Evolutionary conservation across 2,888 invertebrate genomes (phyloP).

Genomic region (Rhingia campestris): DNA sequence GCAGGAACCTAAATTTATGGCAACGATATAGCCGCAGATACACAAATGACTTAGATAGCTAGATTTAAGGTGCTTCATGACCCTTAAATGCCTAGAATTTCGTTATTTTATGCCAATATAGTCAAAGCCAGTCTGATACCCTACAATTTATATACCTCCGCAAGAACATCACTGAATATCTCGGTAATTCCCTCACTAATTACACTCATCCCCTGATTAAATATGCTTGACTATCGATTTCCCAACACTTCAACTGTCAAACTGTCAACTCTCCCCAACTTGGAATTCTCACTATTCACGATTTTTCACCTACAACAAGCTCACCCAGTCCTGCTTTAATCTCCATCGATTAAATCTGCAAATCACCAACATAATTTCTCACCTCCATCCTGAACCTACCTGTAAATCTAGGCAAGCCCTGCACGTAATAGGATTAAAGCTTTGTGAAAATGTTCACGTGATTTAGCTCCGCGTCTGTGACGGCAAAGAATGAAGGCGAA

Average conservation of each 20-base stretch:
- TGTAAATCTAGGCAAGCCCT: slow-evolving; percentile 52
- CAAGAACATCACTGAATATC: no score
- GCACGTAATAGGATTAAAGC: slow-evolving; percentile 58
- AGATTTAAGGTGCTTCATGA: no score
- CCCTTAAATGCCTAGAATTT: no score
- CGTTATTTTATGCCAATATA: no score
- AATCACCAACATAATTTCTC: slow-evolving; percentile 71
- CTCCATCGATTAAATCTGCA: slow-evolving; percentile 60
- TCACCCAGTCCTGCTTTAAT: slow-evolving; percentile 27
- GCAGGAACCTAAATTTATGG: no score
- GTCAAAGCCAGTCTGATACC: no score
- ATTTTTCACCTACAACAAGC: slow-evolving; percentile 41
- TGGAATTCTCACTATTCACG: slow-evolving; percentile 33
- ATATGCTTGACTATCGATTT: no score
- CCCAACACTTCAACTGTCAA: not conserved
- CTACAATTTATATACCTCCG: no score
- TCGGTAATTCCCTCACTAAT: no score
- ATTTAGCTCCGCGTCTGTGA: slow-evolving; percentile 39
- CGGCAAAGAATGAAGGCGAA: slow-evolving; percentile 5
- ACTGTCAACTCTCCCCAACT: slow-evolving; percentile 10
- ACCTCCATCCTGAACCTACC: slow-evolving; percentile 53
- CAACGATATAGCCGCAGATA: no score
- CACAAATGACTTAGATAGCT: no score
- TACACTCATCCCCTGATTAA: no score
- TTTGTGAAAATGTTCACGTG: slow-evolving; percentile 66